Evolutionary conservation across 37 sponge, comb jelly and placozoan genomes (phyloP).

Genomic region (Aplysina aerophoba): DNA sequence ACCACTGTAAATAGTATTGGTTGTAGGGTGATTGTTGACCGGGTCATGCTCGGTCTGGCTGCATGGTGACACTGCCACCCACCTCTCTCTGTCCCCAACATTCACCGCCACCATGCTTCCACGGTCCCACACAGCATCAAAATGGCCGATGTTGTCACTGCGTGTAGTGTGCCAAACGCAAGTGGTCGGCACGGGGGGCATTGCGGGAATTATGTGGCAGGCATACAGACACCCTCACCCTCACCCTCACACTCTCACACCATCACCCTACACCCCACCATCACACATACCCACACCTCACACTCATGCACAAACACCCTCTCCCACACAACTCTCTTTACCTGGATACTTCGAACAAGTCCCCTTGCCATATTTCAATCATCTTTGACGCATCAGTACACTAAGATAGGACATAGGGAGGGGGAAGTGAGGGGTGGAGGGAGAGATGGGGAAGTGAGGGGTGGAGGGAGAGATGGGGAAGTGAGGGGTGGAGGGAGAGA

Average conservation of each 20-base stretch:
- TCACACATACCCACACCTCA: neutral
- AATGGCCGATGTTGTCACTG: conserved; percentile 33
- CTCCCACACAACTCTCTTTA: neutral
- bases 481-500: too few species aligned
- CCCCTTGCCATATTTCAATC: conserved; percentile 34
- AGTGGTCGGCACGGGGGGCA: too few species aligned
- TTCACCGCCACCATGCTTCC: conserved; percentile 55
- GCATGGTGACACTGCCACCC: neutral
- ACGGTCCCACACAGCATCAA: conserved; percentile 78
- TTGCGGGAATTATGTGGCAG: too few species aligned
- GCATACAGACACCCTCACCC: too few species aligned
- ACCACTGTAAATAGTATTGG: conserved; percentile 13
- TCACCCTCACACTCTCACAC: neutral
- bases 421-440: too few species aligned
- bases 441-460: too few species aligned
- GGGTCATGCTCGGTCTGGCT: conserved; percentile 10
- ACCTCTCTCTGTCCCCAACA: conserved; percentile 39
- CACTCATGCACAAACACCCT: neutral
- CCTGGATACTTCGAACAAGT: conserved; percentile 42
- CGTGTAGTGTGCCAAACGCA: neutral
- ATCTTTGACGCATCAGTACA: neutral
- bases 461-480: too few species aligned
- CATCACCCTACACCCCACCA: neutral
- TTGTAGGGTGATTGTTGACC: conserved; percentile 41
- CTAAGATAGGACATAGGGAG: neutral